These are phyloP conservation scores for Tineola bisselliella DNA, from an alignment of 2,888 invertebrate genomes.

Conservation along the genomic window DNA sequence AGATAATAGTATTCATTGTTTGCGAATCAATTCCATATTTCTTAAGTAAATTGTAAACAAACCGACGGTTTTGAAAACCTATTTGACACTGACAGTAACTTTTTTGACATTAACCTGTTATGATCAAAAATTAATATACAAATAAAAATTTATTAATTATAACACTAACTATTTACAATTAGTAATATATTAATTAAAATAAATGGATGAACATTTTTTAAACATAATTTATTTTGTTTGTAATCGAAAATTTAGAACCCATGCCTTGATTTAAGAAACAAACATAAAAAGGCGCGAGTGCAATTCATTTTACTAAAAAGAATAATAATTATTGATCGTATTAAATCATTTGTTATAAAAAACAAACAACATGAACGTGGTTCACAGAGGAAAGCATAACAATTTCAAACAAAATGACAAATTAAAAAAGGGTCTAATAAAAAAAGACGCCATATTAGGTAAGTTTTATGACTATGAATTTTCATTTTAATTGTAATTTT, in stretches of 20 bases:
- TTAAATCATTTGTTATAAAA: neutral
- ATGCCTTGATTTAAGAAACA: neutral
- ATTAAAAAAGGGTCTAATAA: slow-evolving; percentile 27
- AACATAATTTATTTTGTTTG: too few species aligned
- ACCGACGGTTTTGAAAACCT: neutral
- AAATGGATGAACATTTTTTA: too few species aligned
- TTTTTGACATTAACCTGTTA: neutral
- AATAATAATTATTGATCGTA: neutral
- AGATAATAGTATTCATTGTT: neutral
- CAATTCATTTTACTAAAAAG: too few species aligned
- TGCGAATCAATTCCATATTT: neutral
- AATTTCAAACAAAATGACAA: neutral
- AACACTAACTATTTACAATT: too few species aligned
- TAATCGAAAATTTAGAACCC: too few species aligned
- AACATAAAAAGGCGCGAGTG: neutral
- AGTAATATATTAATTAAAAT: too few species aligned
- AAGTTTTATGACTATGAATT: slow-evolving; percentile 14
- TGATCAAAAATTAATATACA: neutral
- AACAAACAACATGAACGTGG: neutral
- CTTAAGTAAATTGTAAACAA: neutral
- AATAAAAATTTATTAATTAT: too few species aligned
- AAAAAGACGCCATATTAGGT: slow-evolving; percentile 41
- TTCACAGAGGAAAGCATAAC: neutral
- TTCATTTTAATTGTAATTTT: neutral
- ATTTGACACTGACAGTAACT: neutral